Percentiles rank a stretch among this genome's conserved stretches.
Evolutionary conservation across 2,888 invertebrate genomes (phyloP).

Genomic region (Eledona agricola): DNA sequence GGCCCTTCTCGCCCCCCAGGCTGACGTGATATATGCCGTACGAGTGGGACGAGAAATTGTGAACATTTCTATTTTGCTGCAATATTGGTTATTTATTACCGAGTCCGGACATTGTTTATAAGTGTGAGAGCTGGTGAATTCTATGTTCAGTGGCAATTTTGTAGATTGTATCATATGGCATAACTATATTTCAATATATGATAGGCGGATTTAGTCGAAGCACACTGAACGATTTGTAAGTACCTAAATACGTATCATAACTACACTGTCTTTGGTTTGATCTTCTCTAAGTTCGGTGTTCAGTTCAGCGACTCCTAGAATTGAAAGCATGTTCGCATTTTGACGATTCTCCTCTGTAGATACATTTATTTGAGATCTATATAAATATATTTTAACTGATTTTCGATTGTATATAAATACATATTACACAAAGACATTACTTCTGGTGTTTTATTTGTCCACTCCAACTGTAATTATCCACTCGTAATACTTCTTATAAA

Average conservation of each 20-base stretch:
- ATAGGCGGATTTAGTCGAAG: slow-evolving; percentile 41
- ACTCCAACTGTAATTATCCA: background rate
- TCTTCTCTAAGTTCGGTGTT: slow-evolving; percentile 29
- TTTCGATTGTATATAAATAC: slow-evolving; percentile 50
- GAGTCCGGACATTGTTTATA: slow-evolving; percentile 31
- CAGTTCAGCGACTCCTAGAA: slow-evolving; percentile 32
- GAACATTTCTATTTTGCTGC: slow-evolving; percentile 45
- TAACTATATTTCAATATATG: slow-evolving; percentile 35
- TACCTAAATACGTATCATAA: slow-evolving; percentile 27
- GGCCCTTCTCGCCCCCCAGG: slow-evolving; percentile 62
- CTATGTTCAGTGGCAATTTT: slow-evolving; percentile 53
- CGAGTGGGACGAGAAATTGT: slow-evolving; percentile 47
- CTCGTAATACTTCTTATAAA: too few relatives aligned
- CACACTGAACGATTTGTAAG: slow-evolving; percentile 37
- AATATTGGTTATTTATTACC: slow-evolving; percentile 44
- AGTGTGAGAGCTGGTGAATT: slow-evolving; percentile 35
- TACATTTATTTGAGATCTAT: slow-evolving; percentile 41
- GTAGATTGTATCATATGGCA: slow-evolving; percentile 47
- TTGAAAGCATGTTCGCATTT: slow-evolving; percentile 42
- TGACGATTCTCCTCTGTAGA: slow-evolving; percentile 41
- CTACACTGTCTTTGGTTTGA: slow-evolving; percentile 26
- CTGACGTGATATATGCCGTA: slow-evolving; percentile 61
- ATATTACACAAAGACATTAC: slow-evolving; percentile 49
- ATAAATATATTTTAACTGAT: slow-evolving; percentile 43
- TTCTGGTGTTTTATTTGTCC: slow-evolving; percentile 39